Percentiles rank a stretch among this genome's conserved stretches.
Conservation (phyloP, 2,797 vertebrate species). For the Erithacus rubecula region DNA sequence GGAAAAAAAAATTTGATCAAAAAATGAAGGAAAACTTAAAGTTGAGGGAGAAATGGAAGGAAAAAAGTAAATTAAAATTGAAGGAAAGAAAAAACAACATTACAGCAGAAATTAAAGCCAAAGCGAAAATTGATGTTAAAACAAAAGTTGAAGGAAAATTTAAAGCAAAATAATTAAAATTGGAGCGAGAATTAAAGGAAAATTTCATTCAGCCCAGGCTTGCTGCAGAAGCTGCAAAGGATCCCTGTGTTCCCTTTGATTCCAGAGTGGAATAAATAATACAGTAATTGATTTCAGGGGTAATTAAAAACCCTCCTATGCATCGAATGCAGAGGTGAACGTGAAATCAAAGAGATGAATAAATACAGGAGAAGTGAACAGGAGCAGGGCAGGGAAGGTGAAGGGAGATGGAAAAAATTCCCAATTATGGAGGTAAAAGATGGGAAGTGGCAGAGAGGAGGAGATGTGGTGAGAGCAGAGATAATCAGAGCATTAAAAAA, state of each 20-base stretch:
- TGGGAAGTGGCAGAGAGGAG: not conserved
- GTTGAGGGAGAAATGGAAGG: not conserved
- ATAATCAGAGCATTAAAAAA: not conserved
- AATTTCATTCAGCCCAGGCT: not conserved
- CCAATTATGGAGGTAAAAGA: not conserved
- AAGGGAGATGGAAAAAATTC: not conserved
- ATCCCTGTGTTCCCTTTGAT: not conserved
- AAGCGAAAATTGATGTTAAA: not conserved
- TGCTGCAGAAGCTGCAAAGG: accelerated
- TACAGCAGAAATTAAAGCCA: no score
- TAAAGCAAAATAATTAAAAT: not conserved
- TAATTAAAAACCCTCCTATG: not conserved
- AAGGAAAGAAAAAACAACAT: not conserved
- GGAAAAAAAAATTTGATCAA: not conserved
- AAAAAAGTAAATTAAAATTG: not conserved
- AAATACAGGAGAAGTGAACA: not conserved
- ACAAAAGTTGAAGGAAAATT: not conserved
- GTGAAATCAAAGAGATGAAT: not conserved
- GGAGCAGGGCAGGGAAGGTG: not conserved
- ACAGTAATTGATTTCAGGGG: not conserved
- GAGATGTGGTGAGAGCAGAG: not conserved
- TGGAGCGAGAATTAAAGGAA: not conserved
- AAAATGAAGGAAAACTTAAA: not conserved
- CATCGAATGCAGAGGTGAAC: not conserved
- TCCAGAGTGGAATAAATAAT: not conserved